phyloP scores from a whole-genome alignment of 2,113 vertebrate genomes.

The Neomonachus schauinslandi region DNA sequence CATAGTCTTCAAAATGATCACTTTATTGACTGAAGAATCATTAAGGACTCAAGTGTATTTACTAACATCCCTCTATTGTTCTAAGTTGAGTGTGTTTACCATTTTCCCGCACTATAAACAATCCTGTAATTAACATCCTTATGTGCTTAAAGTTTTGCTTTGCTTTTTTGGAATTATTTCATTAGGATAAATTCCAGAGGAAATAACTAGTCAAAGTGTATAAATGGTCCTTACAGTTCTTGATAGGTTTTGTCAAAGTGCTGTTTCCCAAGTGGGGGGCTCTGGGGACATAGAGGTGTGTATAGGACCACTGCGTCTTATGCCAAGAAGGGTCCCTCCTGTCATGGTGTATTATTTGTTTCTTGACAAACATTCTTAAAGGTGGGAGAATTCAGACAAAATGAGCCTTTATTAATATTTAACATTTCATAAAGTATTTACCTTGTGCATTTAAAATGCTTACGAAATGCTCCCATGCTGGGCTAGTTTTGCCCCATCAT shows the following conservation, averaged over 20 bases:
- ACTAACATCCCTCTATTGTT: neutral
- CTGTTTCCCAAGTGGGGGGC: neutral
- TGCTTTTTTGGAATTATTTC: neutral
- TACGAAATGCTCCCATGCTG: neutral
- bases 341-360: neutral
- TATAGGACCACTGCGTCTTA: neutral
- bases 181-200: neutral
- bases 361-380: constrained; percentile 23
- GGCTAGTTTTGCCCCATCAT: neutral
- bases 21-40: neutral
- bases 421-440: neutral
- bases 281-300: neutral
- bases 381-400: neutral
- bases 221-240: neutral
- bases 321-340: neutral
- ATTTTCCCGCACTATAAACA: neutral
- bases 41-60: neutral
- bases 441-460: constrained; percentile 16
- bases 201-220: neutral
- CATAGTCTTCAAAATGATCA: neutral
- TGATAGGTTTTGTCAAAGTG: neutral
- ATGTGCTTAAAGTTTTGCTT: neutral
- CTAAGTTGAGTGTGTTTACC: too few relatives aligned
- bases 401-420: neutral
- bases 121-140: neutral